These are phyloP conservation scores for Grapholita molesta DNA, from an alignment of 1,140 invertebrate species.

Conservation along the genomic window DNA sequence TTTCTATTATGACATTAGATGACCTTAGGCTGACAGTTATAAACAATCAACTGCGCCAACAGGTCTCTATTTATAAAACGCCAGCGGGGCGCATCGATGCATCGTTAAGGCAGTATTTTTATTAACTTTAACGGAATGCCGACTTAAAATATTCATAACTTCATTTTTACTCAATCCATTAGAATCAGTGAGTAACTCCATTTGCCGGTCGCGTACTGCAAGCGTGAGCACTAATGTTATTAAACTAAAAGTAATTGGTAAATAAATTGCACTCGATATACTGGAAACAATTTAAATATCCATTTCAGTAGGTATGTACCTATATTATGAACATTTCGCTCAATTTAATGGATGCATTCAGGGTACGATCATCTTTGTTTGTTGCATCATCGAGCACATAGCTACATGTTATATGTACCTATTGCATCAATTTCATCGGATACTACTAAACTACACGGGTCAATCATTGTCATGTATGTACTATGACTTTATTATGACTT, in stretches of 20 bases:
- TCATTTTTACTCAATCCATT: conserved; percentile 56
- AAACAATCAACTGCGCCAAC: conserved; percentile 42
- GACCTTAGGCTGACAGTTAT: background rate
- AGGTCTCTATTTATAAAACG: conserved; percentile 64
- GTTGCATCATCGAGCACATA: too few species aligned
- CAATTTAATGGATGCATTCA: background rate
- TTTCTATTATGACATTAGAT: background rate
- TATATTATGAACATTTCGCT: background rate
- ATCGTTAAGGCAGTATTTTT: conserved; percentile 68
- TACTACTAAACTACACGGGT: too few species aligned
- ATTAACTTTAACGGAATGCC: conserved; percentile 66
- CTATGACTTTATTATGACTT: too few species aligned
- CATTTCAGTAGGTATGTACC: too few species aligned
- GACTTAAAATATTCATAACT: conserved; percentile 62
- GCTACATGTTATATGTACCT: too few species aligned
- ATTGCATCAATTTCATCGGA: too few species aligned
- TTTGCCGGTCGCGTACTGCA: conserved; percentile 12
- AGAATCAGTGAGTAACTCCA: conserved; percentile 31
- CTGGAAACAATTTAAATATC: background rate
- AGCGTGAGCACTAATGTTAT: background rate
- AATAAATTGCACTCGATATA: background rate
- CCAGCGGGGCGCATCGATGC: conserved; percentile 53
- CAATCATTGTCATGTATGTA: too few species aligned
- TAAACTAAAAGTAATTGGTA: conserved; percentile 3
- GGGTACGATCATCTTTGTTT: background rate